Percentiles rank a stretch among this genome's conserved stretches.
Evolutionary conservation across 2,113 vertebrate species (phyloP).

Genomic region (Carassius gibelio): DNA sequence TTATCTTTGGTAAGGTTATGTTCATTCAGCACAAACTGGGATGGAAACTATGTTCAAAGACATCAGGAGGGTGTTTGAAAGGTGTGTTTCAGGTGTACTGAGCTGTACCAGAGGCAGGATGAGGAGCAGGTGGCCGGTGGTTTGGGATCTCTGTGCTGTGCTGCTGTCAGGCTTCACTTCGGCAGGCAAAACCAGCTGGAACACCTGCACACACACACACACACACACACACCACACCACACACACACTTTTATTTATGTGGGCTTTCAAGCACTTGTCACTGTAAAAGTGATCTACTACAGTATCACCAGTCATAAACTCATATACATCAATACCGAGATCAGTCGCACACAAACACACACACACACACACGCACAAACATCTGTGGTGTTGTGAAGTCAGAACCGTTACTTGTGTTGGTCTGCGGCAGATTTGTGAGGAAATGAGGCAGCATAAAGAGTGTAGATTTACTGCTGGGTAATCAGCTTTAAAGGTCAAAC

Average conservation of each 20-base stretch:
- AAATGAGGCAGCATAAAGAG: conserved; percentile 30
- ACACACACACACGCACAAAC: conserved; percentile 7
- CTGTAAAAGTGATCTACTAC: conserved; percentile 56
- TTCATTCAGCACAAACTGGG: not conserved
- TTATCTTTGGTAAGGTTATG: not conserved
- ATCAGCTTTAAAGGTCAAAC: conserved; percentile 53
- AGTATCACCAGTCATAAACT: conserved; percentile 57
- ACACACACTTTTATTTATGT: conserved; percentile 5
- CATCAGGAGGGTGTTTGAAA: not conserved
- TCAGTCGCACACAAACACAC: not conserved
- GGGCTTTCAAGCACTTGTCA: conserved; percentile 4
- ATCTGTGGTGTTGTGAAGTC: not conserved
- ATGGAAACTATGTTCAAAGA: not conserved
- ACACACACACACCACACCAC: not conserved
- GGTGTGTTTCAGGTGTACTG: not conserved
- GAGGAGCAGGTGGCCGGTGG: conserved; percentile 90
- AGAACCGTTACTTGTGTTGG: conserved; percentile 17
- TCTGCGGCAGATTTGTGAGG: conserved; percentile 22
- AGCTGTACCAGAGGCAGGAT: conserved; percentile 86
- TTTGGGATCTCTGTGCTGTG: conserved; percentile 87
- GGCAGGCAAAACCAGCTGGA: conserved; percentile 88
- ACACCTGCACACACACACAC: conserved; percentile 73
- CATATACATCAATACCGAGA: conserved; percentile 53
- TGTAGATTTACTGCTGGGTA: conserved; percentile 51
- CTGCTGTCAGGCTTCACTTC: conserved; percentile 91